These are phyloP conservation scores for Epinephelus lanceolatus DNA, from an alignment of 2,113 vertebrate species.

Conservation along the genomic window DNA sequence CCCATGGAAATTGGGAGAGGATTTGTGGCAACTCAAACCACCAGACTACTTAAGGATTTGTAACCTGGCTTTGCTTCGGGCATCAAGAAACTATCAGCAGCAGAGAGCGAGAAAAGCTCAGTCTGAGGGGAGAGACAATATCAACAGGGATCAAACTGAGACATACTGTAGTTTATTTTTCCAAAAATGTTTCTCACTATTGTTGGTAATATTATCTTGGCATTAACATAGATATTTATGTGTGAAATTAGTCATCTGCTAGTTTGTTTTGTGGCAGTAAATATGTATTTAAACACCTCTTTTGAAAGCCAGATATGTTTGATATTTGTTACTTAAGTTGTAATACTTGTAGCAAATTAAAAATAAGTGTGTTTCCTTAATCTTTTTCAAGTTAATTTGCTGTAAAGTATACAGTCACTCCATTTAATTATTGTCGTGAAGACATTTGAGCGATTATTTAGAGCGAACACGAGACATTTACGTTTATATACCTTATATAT, in stretches of 20 bases:
- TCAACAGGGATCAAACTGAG: neutral
- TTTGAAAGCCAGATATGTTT: neutral
- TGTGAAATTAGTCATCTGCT: neutral
- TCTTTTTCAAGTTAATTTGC: neutral
- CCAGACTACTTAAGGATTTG: constrained; percentile 40
- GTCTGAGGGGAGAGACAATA: neutral
- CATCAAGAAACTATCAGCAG: constrained; percentile 22
- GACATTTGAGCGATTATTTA: neutral
- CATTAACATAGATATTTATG: neutral
- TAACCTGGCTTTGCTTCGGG: constrained; percentile 40
- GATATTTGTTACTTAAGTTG: neutral
- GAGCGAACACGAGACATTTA: neutral
- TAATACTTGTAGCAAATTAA: neutral
- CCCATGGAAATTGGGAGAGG: constrained; percentile 43
- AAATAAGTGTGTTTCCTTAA: neutral
- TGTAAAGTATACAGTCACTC: neutral
- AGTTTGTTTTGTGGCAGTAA: neutral
- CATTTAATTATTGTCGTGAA: neutral
- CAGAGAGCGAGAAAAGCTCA: constrained; percentile 17
- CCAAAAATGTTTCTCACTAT: neutral
- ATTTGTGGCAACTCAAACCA: constrained; percentile 54
- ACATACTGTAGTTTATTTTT: neutral
- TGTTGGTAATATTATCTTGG: neutral
- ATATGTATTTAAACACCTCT: neutral
- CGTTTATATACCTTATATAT: too few species aligned